Percentiles rank a stretch among this genome's conserved stretches.
Evolutionary conservation across 2,113 vertebrate species (phyloP).

Genomic region (Bubalus kerabau): DNA sequence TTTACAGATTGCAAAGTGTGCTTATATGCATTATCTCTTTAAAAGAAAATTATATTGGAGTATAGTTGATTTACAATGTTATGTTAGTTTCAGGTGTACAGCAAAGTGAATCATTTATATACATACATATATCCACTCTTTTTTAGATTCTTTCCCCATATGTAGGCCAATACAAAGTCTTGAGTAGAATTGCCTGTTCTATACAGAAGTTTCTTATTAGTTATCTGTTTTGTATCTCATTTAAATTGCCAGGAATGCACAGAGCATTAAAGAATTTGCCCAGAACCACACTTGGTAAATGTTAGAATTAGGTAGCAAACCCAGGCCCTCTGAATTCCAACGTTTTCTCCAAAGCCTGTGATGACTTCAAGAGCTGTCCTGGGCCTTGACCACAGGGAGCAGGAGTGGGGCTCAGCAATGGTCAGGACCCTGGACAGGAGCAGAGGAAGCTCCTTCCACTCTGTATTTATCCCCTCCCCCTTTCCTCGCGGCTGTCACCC

Average conservation of each 20-base stretch:
- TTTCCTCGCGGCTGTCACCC: neutral
- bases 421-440: neutral
- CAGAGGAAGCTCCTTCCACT: neutral
- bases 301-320: neutral
- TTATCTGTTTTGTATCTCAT: neutral
- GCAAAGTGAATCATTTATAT: neutral
- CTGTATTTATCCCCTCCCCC: neutral
- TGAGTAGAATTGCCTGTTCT: neutral
- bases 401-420: rapidly evolving
- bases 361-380: neutral
- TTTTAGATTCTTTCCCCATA: neutral
- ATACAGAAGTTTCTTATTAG: neutral
- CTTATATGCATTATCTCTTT: neutral
- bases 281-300: neutral
- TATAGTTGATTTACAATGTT: neutral
- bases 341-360: no score
- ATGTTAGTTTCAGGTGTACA: neutral
- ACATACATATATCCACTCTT: neutral
- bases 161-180: neutral
- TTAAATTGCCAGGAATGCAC: neutral
- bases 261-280: neutral
- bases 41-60: neutral
- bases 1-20: neutral
- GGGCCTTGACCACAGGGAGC: rapidly evolving
- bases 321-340: neutral